Base-by-base conservation (phyloP, 2,888 invertebrate genomes). In the Pterobdella sp. region DNA sequence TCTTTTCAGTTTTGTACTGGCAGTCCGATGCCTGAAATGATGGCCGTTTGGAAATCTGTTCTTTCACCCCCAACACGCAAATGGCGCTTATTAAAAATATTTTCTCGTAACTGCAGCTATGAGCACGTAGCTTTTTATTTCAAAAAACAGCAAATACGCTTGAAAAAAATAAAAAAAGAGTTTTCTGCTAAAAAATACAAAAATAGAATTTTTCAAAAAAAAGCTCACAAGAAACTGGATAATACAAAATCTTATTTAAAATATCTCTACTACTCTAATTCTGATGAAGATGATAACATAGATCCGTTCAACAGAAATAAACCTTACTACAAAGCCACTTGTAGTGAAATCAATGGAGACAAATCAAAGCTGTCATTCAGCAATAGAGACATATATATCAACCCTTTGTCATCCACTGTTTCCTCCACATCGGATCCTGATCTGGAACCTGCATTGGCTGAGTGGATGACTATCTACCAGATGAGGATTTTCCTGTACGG, bases 1-100 rank as follows among this genome's bases (percentile, higher is more conserved):
- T 35, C 71, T 32, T 52, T 71, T 22, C 56, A 71, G 37, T 71
- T 71, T 34, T 71, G 71, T 34, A 7, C 34, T 4, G 71, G 71
- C n/a, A 49, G 52, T 31, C n/a, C 22, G 35, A 42, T 35, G 35
- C 71, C 71, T 7, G 71, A 71, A n/a, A n/a, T 34, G 1, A n/a
- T 60, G 60, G 56, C 56, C 32, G 56, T 71, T 22, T 71, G 71
- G 71, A 71, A 71, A 36, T 56, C 60, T 26, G n/a, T 26, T 56
- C 26, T 56, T 56, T 26, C 60, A 14, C 60, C 60, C 26, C 60
- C 60, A 22, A 56, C 60, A 7, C 18, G 26, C 18, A 56, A 56
- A 56, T 56, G 60, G 60, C 60, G 60, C 18, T 26, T 56, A 3
- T 56, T 56, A n/a, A 56, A 56, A 22, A 22, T 56, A 56, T 56